Conservation (phyloP, 1,140 invertebrate species). For the Drosophila willistoni region DNA sequence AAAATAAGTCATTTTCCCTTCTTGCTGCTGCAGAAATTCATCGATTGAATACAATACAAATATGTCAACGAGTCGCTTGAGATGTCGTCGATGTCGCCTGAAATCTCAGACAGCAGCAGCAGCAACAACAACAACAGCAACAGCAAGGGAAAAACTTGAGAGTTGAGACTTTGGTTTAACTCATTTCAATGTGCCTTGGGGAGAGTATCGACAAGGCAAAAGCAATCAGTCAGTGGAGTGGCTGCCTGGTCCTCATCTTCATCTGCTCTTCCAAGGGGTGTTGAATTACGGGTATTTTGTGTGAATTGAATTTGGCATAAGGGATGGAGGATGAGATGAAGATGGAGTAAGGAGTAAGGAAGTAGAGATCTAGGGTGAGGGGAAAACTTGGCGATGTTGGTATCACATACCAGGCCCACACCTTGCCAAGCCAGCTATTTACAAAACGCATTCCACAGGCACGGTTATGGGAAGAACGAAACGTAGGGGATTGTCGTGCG, state of each 20-base stretch:
- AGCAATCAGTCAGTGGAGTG: constrained; percentile 74
- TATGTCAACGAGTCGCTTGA: constrained; percentile 81
- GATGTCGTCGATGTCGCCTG: constrained; percentile 68
- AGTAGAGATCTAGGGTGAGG: background rate
- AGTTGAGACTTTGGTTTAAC: constrained; percentile 56
- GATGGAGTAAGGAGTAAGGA: background rate
- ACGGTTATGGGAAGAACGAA: constrained; percentile 18
- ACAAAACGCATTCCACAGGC: constrained; percentile 70
- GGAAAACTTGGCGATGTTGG: constrained; percentile 27
- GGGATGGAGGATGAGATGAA: background rate
- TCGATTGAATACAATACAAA: constrained; percentile 82
- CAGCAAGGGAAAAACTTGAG: constrained; percentile 11
- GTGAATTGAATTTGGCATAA: constrained; percentile 78
- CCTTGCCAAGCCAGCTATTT: constrained; percentile 70
- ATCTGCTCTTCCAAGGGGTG: constrained; percentile 53
- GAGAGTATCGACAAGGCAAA: constrained; percentile 57
- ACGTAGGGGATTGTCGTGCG: background rate
- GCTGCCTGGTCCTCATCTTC: constrained; percentile 51
- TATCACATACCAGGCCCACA: constrained; percentile 56
- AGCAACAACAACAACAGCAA: constrained; percentile 21
- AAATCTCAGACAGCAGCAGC: constrained; percentile 63
- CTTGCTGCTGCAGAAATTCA: constrained; percentile 74
- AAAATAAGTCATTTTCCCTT: constrained; percentile 81
- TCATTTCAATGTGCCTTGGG: constrained; percentile 76
- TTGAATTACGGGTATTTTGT: constrained; percentile 81